Conservation (phyloP, 2,888 invertebrate genomes). For the Drymonia ruficornis region DNA sequence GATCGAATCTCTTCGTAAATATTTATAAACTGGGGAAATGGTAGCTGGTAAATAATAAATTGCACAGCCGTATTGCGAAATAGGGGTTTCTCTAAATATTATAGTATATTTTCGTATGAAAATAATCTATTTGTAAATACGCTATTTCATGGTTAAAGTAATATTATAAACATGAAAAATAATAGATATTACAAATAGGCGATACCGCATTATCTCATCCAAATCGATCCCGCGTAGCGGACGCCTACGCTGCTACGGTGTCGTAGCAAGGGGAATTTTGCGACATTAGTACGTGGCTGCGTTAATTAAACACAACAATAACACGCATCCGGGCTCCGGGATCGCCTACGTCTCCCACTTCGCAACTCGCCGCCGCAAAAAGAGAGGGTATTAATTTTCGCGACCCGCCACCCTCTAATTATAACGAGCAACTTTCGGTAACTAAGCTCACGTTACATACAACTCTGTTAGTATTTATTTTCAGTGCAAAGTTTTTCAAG, state of each 20-base stretch:
- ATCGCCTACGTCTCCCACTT: conserved; percentile 9
- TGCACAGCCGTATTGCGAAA: not conserved
- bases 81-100: too few relatives aligned
- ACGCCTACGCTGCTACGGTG: conserved; percentile 27
- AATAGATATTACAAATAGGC: too few relatives aligned
- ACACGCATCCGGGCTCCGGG: conserved; percentile 11
- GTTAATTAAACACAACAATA: conserved; percentile 38
- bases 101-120: too few relatives aligned
- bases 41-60: not conserved
- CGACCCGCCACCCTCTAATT: conserved; percentile 65
- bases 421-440: conserved; percentile 68
- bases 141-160: too few relatives aligned
- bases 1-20: not conserved
- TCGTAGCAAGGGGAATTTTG: conserved; percentile 20
- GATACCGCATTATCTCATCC: too few relatives aligned
- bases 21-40: not conserved
- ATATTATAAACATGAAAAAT: too few relatives aligned
- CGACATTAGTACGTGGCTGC: conserved; percentile 21
- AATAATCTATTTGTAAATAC: too few relatives aligned
- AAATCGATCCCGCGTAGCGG: not conserved
- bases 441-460: conserved; percentile 67
- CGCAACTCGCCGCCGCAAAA: conserved; percentile 48
- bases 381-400: conserved; percentile 70
- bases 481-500: conserved; percentile 57
- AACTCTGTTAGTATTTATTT: conserved; percentile 59